These are phyloP conservation scores for Apotomis betuletana DNA, from an alignment of 2,888 invertebrate species.

Conservation along the genomic window DNA sequence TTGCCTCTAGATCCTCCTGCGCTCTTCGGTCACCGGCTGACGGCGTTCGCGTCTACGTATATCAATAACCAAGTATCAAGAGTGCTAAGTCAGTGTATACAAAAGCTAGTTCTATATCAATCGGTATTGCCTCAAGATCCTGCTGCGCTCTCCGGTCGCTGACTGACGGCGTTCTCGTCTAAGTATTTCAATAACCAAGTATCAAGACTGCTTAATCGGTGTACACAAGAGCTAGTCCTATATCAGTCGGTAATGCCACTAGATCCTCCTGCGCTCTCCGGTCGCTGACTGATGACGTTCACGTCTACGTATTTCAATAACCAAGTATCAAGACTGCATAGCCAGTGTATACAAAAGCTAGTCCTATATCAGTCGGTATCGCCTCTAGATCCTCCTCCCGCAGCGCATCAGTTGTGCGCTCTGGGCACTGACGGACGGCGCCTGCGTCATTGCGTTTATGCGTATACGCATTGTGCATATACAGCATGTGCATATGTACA, in stretches of 20 bases:
- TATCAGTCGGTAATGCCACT: conserved; percentile 74
- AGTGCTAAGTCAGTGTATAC: conserved; percentile 30
- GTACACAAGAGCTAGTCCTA: conserved; percentile 63
- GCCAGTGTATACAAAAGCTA: conserved; percentile 54
- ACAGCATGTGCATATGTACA: conserved; percentile 18
- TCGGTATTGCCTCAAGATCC: conserved; percentile 73
- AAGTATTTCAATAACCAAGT: conserved; percentile 43
- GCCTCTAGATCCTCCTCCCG: conserved; percentile 73
- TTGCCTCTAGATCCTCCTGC: conserved; percentile 69
- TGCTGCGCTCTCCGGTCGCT: conserved; percentile 49
- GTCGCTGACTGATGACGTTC: conserved; percentile 34
- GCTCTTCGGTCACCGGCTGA: conserved; percentile 39
- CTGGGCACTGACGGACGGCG: conserved; percentile 35
- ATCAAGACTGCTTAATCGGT: conserved; percentile 51
- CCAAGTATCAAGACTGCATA: conserved; percentile 55
- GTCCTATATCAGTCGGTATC: conserved; percentile 75
- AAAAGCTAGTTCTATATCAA: conserved; percentile 72
- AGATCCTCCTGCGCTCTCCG: conserved; percentile 61
- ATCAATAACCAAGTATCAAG: conserved; percentile 55
- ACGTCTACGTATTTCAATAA: background rate
- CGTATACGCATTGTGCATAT: too few species aligned
- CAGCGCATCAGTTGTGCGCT: conserved; percentile 71
- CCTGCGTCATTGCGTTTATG: conserved; percentile 26
- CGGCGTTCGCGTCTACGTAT: conserved; percentile 12
- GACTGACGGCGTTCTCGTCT: conserved; percentile 29